These are phyloP conservation scores for Rafetus swinhoei DNA, from an alignment of 2,113 vertebrate genomes.

Conservation along the genomic window DNA sequence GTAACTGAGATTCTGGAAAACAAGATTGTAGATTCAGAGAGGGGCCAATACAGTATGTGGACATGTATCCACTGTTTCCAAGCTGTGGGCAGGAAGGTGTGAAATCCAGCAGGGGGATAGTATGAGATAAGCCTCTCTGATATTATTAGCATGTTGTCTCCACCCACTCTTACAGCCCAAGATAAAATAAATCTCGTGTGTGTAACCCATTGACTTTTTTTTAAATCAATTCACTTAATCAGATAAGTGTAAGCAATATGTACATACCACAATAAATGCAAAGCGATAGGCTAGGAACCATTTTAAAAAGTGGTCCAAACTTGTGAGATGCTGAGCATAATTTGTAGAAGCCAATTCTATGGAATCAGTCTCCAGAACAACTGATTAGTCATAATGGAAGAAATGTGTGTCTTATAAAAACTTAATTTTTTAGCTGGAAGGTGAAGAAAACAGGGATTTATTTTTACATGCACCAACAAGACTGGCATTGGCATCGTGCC, in stretches of 20 bases:
- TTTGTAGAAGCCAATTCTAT: not conserved
- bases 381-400: not conserved
- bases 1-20: fast-evolving
- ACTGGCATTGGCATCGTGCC: constrained; percentile 20
- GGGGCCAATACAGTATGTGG: not conserved
- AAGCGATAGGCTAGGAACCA: not conserved
- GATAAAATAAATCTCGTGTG: not conserved
- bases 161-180: not conserved
- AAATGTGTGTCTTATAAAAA: constrained; percentile 29
- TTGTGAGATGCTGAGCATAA: not conserved
- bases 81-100: not conserved
- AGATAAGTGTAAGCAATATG: not conserved
- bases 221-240: constrained; percentile 27
- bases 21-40: not conserved
- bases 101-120: not conserved
- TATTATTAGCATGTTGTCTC: constrained; percentile 43
- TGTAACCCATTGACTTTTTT: not conserved
- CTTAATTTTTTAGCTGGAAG: constrained; percentile 56
- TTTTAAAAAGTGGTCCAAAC: not conserved
- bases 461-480: constrained; percentile 40
- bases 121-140: constrained; percentile 26
- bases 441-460: constrained; percentile 15
- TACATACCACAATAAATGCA: not conserved
- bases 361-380: not conserved
- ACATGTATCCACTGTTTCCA: not conserved